These are phyloP conservation scores for Coptodon rendalli DNA, from an alignment of 2,113 vertebrate genomes.

Conservation along the genomic window DNA sequence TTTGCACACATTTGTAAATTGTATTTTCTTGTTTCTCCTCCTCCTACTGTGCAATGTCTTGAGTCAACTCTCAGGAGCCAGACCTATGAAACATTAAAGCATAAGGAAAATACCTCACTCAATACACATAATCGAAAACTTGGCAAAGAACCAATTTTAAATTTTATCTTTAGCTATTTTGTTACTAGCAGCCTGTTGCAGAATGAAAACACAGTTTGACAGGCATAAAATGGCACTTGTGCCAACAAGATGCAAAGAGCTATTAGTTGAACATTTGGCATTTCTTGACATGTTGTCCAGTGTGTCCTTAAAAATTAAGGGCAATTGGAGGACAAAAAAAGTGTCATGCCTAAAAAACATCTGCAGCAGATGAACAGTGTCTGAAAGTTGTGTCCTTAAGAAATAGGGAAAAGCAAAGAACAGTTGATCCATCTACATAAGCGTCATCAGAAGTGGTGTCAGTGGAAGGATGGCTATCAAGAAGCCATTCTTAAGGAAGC, in stretches of 20 bases:
- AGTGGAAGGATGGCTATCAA: neutral
- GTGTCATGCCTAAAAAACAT: neutral
- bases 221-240: neutral
- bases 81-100: neutral
- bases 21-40: neutral
- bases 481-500: neutral
- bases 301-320: neutral
- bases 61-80: neutral
- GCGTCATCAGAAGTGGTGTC: neutral
- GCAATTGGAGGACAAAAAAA: neutral
- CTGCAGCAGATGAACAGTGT: neutral
- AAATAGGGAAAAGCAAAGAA: neutral
- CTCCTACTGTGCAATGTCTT: neutral
- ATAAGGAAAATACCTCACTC: neutral
- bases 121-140: neutral
- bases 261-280: neutral
- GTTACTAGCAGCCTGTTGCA: neutral
- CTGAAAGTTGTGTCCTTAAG: neutral
- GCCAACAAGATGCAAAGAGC: neutral
- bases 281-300: neutral
- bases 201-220: neutral
- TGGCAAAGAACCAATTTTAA: neutral
- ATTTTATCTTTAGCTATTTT: neutral
- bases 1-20: neutral
- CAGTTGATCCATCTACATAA: neutral